phyloP scores from a whole-genome alignment of 1,140 invertebrate genomes.

The Vollenhovia emeryi region DNA sequence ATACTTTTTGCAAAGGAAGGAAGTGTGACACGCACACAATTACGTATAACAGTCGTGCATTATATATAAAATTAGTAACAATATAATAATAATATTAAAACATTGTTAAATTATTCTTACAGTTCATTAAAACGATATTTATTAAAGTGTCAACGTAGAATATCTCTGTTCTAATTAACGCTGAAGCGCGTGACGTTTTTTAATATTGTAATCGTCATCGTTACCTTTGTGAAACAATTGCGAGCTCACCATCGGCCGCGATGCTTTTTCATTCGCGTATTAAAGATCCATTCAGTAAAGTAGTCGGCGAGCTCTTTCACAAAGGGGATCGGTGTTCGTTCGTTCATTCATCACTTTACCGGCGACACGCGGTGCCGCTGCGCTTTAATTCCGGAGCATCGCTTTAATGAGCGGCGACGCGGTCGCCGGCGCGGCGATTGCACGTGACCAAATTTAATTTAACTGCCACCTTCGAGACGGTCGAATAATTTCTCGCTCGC shows the following conservation, averaged over 20 bases:
- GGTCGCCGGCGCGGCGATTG: background rate
- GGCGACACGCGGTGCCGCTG: conserved; percentile 17
- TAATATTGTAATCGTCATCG: background rate
- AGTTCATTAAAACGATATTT: background rate
- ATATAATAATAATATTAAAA: background rate
- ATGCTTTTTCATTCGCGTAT: conserved; percentile 1
- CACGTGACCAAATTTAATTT: conserved; percentile 70
- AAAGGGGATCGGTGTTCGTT: background rate
- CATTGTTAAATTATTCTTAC: background rate
- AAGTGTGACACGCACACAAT: too few species aligned
- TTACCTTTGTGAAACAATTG: background rate
- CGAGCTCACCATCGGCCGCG: too few species aligned
- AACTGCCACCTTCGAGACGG: conserved; percentile 22
- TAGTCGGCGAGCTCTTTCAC: conserved; percentile 14
- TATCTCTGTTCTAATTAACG: background rate
- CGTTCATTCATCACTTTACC: conserved; percentile 57
- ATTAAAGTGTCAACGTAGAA: background rate
- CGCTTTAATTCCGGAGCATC: conserved; percentile 58
- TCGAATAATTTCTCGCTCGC: conserved; percentile 39
- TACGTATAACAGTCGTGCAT: too few species aligned
- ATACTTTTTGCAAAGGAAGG: background rate
- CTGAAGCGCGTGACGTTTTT: background rate
- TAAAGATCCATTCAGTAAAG: conserved; percentile 37
- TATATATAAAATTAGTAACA: conserved; percentile 16
- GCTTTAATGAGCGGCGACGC: conserved; percentile 40